phyloP scores from a whole-genome alignment of 2,888 invertebrate genomes.

The Chymomyza fuscimana region DNA sequence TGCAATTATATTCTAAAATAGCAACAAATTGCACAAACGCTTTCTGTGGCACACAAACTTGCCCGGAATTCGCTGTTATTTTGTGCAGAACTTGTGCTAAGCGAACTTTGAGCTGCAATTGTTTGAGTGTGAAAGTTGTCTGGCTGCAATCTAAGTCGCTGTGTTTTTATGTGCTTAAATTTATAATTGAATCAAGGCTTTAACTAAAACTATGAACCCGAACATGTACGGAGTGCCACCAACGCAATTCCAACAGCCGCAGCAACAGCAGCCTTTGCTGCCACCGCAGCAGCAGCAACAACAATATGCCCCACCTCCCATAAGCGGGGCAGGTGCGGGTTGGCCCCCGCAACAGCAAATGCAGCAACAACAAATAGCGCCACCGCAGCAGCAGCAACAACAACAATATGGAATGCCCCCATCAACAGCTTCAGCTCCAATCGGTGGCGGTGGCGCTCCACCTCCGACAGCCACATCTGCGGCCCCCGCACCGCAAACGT shows the following conservation, averaged over 20 bases:
- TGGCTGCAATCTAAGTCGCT: constrained; percentile 20
- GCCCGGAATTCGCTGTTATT: constrained; percentile 22
- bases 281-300: constrained; percentile 33
- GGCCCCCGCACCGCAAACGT: constrained; percentile 54
- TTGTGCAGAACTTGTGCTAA: constrained; percentile 4
- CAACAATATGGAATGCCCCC: constrained; percentile 62
- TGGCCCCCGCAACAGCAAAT: constrained; percentile 55
- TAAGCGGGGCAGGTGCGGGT: constrained; percentile 33
- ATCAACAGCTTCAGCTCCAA: constrained; percentile 39
- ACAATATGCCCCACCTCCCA: constrained; percentile 53
- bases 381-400: constrained; percentile 42
- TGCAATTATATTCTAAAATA: constrained; percentile 32
- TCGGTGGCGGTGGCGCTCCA: constrained; percentile 38
- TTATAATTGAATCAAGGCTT: constrained; percentile 23
- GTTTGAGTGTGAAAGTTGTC: constrained; percentile 60
- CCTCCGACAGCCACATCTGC: constrained; percentile 18
- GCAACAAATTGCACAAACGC: constrained; percentile 28
- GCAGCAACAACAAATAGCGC: constrained; percentile 60
- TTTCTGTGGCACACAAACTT: constrained; percentile 23
- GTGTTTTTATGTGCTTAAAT: constrained; percentile 34
- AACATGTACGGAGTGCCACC: constrained; percentile 78
- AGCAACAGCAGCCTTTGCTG: constrained; percentile 43
- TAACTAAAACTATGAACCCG: constrained; percentile 67
- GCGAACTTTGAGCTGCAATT: constrained; percentile 66
- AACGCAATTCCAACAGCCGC: constrained; percentile 62